phyloP scores from a whole-genome alignment of 2,797 vertebrate species.

The Basileuterus tristriatus region DNA sequence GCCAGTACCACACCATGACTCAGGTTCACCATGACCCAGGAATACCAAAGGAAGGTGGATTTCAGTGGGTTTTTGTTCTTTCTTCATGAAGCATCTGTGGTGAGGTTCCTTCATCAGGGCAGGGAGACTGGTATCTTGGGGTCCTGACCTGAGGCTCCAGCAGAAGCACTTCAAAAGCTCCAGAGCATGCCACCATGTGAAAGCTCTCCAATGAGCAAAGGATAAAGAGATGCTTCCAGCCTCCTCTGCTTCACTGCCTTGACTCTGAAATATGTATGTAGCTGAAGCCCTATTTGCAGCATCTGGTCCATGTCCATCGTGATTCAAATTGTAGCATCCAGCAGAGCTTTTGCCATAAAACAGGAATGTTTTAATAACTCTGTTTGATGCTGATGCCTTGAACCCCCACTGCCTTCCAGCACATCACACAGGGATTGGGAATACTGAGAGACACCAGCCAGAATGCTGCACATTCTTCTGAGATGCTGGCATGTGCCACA shows the following conservation, averaged over 20 bases:
- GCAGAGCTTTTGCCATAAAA: not conserved
- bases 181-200: not conserved
- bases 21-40: not conserved
- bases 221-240: not conserved
- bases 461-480: fast-evolving
- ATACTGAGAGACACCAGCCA: not conserved
- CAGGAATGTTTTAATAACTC: not conserved
- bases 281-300: not conserved
- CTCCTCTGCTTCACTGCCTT: not conserved
- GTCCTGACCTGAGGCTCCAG: not conserved
- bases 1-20: not conserved
- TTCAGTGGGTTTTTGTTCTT: not conserved
- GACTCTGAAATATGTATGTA: not conserved
- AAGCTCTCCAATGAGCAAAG: not conserved
- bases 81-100: not conserved
- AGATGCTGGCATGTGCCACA: fast-evolving
- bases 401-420: not conserved
- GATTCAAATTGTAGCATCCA: not conserved
- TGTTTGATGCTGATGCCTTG: not conserved
- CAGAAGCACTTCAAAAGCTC: not conserved
- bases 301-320: not conserved
- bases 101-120: not conserved
- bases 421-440: fast-evolving
- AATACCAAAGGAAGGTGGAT: not conserved
- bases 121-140: not conserved